Conservation (phyloP, 2,797 vertebrate species). For the Hozukius guyotensis region DNA sequence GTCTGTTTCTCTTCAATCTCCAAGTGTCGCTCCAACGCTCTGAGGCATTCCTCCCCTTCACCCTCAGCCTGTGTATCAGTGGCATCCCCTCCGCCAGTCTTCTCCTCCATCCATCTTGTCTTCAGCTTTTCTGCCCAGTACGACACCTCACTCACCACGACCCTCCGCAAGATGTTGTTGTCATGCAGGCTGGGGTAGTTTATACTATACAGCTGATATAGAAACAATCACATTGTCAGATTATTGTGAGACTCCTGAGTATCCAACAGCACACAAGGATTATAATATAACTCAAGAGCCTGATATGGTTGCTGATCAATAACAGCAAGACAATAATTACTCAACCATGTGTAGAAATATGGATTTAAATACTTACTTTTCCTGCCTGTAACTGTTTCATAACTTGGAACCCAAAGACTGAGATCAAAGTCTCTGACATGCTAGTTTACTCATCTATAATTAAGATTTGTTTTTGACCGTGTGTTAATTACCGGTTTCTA, state of each 20-base stretch:
- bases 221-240: background rate
- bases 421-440: background rate
- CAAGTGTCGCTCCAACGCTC: background rate
- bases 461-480: background rate
- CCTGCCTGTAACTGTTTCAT: background rate
- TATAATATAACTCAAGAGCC: background rate
- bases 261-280: background rate
- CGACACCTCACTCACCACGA: constrained; percentile 85
- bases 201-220: constrained; percentile 85
- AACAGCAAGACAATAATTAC: background rate
- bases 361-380: background rate
- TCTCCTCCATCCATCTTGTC: constrained; percentile 61
- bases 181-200: constrained; percentile 92
- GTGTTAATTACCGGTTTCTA: background rate
- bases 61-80: background rate
- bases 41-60: background rate
- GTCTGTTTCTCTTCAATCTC: constrained; percentile 3
- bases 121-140: constrained; percentile 82
- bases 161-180: constrained; percentile 85
- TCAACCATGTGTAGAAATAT: background rate
- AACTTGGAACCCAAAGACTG: background rate
- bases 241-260: background rate
- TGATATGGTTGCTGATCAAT: background rate
- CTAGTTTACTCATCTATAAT: background rate
- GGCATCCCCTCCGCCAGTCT: background rate